Evolutionary conservation across 64 coral and sea anemone genomes (phyloP), one percentile per base, ranked within the genome.

Genomic region (Montipora foliosa): DNA sequence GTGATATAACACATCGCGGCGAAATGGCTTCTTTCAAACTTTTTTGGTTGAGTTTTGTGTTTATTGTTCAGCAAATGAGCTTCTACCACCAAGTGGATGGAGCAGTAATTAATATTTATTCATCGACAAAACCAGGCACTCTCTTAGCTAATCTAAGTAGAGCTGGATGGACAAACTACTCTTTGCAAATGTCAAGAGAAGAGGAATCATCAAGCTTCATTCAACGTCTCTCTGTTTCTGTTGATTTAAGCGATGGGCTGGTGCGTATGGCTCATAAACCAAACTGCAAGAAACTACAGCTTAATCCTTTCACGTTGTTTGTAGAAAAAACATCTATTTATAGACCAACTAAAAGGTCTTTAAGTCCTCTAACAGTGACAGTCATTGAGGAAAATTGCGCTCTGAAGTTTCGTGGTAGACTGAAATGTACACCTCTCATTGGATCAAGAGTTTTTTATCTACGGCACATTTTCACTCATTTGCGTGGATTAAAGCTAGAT

Each of bases 81-180:
- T 46, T 86, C 44, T 72, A 49, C 10, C 44, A 49, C 44, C 66
- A 51, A 86, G 82, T 71, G 82, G 84, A 93, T 37, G 49, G 92
- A 59, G 87, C 44, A 53, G 85, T 88, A n/a, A 76, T 93, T 60
- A 77, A 93, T 93, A 93, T 93, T 93, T 93, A 93, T 93, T 77
- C 76, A 79, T 86, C 85, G 45, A 92, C 93, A 12, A 83, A 89
- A 20, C 82, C 89, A 67, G 24, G 91, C 55, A 87, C 87, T 74
- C 73, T 95, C 66, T 64, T 98, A 74, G 80, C 89, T 29, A 95
- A 87, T 90, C 87, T 98, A 82, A 87, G 85, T 22, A 80, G 88
- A 67, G 47, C 59, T 73, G 79, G 88, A 55, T 90, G 93, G 70
- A 92, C 89, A 49, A 92, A 95, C 24, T 95, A 92, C 19, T 37